phyloP scores from a whole-genome alignment of 2,113 vertebrate species.

The Seriola rivoliana region DNA sequence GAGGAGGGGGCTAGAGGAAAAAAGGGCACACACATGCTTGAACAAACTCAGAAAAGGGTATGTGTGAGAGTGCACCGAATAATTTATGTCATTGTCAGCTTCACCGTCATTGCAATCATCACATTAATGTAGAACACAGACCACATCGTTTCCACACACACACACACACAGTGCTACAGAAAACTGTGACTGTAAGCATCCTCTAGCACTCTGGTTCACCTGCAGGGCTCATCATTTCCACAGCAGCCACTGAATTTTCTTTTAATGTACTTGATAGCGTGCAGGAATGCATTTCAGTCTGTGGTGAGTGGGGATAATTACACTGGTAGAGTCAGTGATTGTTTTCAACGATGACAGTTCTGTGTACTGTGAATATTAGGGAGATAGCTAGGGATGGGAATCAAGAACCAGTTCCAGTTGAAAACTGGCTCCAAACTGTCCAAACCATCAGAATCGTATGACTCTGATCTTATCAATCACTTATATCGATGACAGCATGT shows the following conservation, averaged over 20 bases:
- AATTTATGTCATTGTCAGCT: slow-evolving; percentile 45
- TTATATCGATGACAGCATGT: too few species aligned
- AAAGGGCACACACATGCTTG: slow-evolving; percentile 14
- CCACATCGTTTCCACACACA: background rate
- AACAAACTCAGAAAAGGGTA: slow-evolving; percentile 39
- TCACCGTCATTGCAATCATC: slow-evolving; percentile 31
- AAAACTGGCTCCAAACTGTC: too few species aligned
- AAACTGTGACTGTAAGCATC: slow-evolving; percentile 12
- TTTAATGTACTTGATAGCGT: slow-evolving; percentile 43
- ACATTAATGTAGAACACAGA: slow-evolving; percentile 37
- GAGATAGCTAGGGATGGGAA: slow-evolving; percentile 1
- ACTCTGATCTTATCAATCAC: too few species aligned
- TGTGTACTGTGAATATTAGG: slow-evolving; percentile 41
- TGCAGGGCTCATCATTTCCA: slow-evolving; percentile 33
- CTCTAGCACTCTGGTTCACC: slow-evolving; percentile 13
- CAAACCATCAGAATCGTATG: too few species aligned
- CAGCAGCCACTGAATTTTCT: slow-evolving; percentile 33
- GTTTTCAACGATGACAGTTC: slow-evolving; percentile 52
- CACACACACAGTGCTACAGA: slow-evolving; percentile 7
- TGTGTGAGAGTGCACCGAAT: slow-evolving; percentile 24
- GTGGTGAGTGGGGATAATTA: slow-evolving; percentile 48
- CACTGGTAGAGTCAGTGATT: slow-evolving; percentile 22
- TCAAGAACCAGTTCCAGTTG: too few species aligned
- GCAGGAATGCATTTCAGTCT: slow-evolving; percentile 43
- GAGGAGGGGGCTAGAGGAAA: background rate